Conservation (phyloP, 2,113 vertebrate genomes). For the Semicossyphus pulcher region DNA sequence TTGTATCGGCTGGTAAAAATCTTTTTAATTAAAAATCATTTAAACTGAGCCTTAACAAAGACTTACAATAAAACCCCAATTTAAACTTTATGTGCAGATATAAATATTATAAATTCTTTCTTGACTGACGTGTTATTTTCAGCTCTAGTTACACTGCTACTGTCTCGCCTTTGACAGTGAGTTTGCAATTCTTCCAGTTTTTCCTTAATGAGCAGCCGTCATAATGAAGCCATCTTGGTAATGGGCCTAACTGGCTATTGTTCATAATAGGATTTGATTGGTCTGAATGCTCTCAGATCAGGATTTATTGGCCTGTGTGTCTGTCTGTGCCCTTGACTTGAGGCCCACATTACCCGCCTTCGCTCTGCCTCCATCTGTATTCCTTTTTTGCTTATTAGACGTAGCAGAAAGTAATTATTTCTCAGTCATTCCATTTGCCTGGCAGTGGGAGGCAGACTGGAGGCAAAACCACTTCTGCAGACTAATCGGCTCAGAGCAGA, state of each 20-base stretch:
- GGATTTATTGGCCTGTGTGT: slow-evolving; percentile 52
- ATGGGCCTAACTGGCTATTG: slow-evolving; percentile 61
- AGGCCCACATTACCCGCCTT: slow-evolving; percentile 53
- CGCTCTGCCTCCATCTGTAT: slow-evolving; percentile 48
- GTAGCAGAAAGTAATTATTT: slow-evolving; percentile 73
- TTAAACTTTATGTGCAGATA: too few species aligned
- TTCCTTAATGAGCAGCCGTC: slow-evolving; percentile 32
- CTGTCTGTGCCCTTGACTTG: slow-evolving; percentile 65
- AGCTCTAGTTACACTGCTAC: slow-evolving; percentile 9
- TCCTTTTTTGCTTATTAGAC: slow-evolving; percentile 66
- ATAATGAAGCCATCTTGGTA: slow-evolving; percentile 59
- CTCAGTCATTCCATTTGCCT: slow-evolving; percentile 64
- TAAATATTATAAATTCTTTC: too few species aligned
- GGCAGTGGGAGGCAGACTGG: slow-evolving; percentile 59
- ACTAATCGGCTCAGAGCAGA: slow-evolving; percentile 54
- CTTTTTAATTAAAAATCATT: too few species aligned
- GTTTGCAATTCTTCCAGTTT: slow-evolving; percentile 33
- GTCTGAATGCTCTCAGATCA: slow-evolving; percentile 47
- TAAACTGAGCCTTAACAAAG: too few species aligned
- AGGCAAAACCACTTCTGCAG: slow-evolving; percentile 57
- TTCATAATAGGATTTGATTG: slow-evolving; percentile 69
- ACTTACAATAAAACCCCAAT: too few species aligned
- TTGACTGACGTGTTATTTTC: not conserved
- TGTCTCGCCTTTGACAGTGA: slow-evolving; percentile 14
- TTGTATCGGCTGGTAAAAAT: too few species aligned